Evolutionary conservation across 2,888 invertebrate species (phyloP).

Genomic region (Aelia acuminata): DNA sequence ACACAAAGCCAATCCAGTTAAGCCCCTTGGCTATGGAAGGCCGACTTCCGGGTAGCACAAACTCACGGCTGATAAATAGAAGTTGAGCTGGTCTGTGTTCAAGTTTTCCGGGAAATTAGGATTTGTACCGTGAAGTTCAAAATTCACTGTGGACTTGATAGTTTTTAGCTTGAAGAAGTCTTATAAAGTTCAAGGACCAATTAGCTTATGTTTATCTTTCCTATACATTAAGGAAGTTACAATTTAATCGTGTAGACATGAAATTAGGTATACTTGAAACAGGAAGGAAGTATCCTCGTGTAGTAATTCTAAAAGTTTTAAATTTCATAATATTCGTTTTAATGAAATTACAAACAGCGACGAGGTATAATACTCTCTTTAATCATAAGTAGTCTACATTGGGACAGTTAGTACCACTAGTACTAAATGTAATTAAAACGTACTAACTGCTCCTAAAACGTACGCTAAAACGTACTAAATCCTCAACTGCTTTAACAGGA

Average conservation of each 20-base stretch:
- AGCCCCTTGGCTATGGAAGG: slow-evolving; percentile 32
- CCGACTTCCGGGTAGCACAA: not conserved
- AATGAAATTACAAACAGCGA: too few relatives aligned
- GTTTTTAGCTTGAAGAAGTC: not conserved
- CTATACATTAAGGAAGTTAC: not conserved
- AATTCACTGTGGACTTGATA: not conserved
- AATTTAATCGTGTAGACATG: too few relatives aligned
- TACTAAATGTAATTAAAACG: too few relatives aligned
- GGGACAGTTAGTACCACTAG: too few relatives aligned
- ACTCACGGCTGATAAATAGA: not conserved
- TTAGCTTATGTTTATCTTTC: not conserved
- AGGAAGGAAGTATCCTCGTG: not conserved
- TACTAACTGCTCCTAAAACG: too few relatives aligned
- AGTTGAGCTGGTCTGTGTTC: not conserved
- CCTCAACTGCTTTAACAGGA: too few relatives aligned
- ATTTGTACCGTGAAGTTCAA: not conserved
- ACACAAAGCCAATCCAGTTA: slow-evolving; percentile 11
- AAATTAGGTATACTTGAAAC: too few relatives aligned
- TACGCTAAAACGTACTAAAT: too few relatives aligned
- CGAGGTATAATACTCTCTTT: too few relatives aligned
- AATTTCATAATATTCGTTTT: too few relatives aligned
- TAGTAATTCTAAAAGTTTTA: too few relatives aligned
- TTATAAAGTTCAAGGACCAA: not conserved
- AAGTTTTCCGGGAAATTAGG: not conserved
- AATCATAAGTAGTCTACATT: too few relatives aligned